A percentile compares a stretch with the other conserved stretches of the same genome.
Conservation (phyloP, 1,140 invertebrate species). For the Pomacea maculata region DNA sequence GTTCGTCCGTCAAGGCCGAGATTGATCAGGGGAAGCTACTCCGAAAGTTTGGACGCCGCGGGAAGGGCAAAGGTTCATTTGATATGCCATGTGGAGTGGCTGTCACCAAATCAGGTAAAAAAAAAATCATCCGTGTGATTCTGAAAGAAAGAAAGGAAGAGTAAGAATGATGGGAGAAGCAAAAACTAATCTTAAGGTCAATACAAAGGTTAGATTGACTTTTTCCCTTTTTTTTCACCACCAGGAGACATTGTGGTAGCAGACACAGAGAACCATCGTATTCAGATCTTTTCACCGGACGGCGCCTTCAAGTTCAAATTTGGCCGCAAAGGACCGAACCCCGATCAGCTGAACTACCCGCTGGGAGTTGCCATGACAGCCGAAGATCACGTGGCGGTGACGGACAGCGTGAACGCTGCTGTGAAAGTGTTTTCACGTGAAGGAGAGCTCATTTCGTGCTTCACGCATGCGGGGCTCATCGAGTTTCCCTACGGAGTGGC, state of each 20-base stretch:
- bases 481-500: conserved; percentile 58
- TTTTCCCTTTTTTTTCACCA: conserved; percentile 31
- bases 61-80: conserved; percentile 51
- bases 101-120: conserved; percentile 54
- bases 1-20: conserved; percentile 27
- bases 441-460: conserved; percentile 37
- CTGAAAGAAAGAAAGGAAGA: neutral
- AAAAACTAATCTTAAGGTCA: neutral
- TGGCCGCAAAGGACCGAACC: conserved; percentile 49
- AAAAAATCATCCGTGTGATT: neutral
- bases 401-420: conserved; percentile 59
- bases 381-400: conserved; percentile 55
- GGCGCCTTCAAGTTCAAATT: conserved; percentile 59
- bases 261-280: conserved; percentile 62
- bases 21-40: conserved; percentile 43
- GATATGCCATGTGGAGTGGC: conserved; percentile 56
- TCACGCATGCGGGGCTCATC: conserved; percentile 33
- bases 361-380: conserved; percentile 56
- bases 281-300: conserved; percentile 58
- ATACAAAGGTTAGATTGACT: no score
- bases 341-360: conserved; percentile 54
- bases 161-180: neutral
- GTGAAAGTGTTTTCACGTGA: conserved; percentile 53
- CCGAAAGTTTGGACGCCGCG: conserved; percentile 44
- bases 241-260: conserved; percentile 60